Percentiles rank a stretch among this genome's conserved stretches.
These are phyloP conservation scores for Sardinella longiceps DNA, from an alignment of 2,797 vertebrate species.

Conservation along the genomic window DNA sequence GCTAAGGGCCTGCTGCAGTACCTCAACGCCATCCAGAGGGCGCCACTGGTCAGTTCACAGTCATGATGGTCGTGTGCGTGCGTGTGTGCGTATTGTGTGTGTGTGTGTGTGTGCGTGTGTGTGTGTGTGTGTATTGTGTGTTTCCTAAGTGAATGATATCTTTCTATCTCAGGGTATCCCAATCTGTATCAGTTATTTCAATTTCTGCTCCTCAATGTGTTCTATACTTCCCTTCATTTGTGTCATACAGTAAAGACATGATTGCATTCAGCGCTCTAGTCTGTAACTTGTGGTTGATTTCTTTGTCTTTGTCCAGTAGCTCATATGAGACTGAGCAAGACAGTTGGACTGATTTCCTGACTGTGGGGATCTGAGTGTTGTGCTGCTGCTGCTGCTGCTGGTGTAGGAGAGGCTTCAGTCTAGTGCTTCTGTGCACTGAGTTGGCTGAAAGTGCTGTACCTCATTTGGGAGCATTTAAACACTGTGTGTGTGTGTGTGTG, in stretches of 20 bases:
- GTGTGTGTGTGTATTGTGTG: constrained; percentile 20
- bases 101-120: neutral
- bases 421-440: neutral
- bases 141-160: no score
- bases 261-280: no score
- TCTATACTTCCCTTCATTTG: no score
- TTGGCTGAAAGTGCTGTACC: neutral
- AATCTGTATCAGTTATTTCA: no score
- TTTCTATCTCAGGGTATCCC: no score
- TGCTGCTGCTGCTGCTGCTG: constrained; percentile 6
- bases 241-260: no score
- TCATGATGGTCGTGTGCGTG: neutral
- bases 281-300: no score
- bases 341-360: neutral
- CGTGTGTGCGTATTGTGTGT: neutral
- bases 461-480: neutral
- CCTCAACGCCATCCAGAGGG: constrained; percentile 88
- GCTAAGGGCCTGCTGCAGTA: constrained; percentile 97
- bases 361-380: constrained; percentile 5
- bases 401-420: neutral
- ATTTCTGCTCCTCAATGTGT: neutral
- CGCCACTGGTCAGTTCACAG: constrained; percentile 84
- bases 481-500: neutral
- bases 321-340: no score
- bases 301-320: no score